Percentiles rank a stretch among this genome's conserved stretches.
These are phyloP conservation scores for Oryctolagus cuniculus DNA, from an alignment of 2,113 vertebrate species.

Conservation along the genomic window DNA sequence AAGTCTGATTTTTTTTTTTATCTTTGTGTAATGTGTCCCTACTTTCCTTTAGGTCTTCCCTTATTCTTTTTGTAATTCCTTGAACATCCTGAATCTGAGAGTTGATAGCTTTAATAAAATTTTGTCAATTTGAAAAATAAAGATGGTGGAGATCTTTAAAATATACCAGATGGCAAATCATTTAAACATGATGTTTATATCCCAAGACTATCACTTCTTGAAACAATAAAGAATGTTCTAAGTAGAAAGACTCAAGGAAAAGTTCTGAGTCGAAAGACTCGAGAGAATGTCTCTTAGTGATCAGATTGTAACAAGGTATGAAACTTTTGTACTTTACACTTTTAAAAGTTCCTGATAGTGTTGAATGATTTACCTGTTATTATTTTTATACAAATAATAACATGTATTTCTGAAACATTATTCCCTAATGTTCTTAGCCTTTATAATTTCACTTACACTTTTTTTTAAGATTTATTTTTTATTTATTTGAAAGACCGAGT, in stretches of 20 bases:
- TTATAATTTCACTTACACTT: neutral
- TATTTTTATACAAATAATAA: neutral
- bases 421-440: neutral
- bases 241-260: conserved; percentile 11
- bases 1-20: too few species aligned
- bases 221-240: neutral
- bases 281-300: neutral
- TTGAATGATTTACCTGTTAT: neutral
- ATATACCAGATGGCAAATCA: neutral
- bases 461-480: too few species aligned
- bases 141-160: neutral
- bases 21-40: too few species aligned
- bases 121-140: too few species aligned
- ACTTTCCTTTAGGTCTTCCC: too few species aligned
- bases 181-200: neutral
- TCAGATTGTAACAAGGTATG: conserved; percentile 39
- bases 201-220: neutral
- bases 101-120: too few species aligned
- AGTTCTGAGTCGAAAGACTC: too few species aligned
- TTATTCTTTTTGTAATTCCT: too few species aligned
- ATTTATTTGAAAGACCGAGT: too few species aligned
- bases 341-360: conserved; percentile 9
- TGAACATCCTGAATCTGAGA: too few species aligned
- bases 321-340: neutral
- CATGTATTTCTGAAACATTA: neutral